phyloP scores from a whole-genome alignment of 1,140 invertebrate genomes.

The Aethina tumida region DNA sequence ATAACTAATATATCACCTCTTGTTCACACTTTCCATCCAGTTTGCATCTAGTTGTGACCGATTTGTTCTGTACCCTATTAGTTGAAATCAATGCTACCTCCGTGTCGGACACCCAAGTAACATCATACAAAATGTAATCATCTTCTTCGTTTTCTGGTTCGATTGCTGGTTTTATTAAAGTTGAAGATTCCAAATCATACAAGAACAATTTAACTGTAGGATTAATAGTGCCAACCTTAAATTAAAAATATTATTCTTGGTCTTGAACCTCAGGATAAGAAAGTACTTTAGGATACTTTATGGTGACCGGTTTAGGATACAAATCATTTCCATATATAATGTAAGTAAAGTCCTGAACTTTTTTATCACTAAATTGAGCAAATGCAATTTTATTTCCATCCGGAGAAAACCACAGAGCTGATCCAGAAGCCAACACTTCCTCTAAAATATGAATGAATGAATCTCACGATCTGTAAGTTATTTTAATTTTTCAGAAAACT shows the following conservation, averaged over 20 bases:
- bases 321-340: constrained; percentile 56
- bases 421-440: constrained; percentile 77
- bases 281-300: constrained; percentile 88
- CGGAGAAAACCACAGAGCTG: constrained; percentile 86
- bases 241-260: constrained; percentile 21
- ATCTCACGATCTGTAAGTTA: no score
- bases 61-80: constrained; percentile 72
- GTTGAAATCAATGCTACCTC: constrained; percentile 69
- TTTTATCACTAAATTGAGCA: constrained; percentile 74
- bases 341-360: constrained; percentile 52
- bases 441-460: constrained; percentile 48
- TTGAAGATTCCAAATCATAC: constrained; percentile 15
- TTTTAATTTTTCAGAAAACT: no score
- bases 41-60: constrained; percentile 26
- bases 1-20: constrained; percentile 6
- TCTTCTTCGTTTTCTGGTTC: constrained; percentile 10
- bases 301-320: constrained; percentile 53
- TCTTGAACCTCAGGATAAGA: no score
- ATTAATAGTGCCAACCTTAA: constrained; percentile 64
- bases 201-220: constrained; percentile 60
- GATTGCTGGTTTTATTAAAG: no score
- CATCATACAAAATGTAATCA: constrained; percentile 18
- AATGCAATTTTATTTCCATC: constrained; percentile 68
- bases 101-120: constrained; percentile 58
- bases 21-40: constrained; percentile 13